These are phyloP conservation scores for Plebejus argus DNA, from an alignment of 2,888 invertebrate genomes.

Conservation along the genomic window DNA sequence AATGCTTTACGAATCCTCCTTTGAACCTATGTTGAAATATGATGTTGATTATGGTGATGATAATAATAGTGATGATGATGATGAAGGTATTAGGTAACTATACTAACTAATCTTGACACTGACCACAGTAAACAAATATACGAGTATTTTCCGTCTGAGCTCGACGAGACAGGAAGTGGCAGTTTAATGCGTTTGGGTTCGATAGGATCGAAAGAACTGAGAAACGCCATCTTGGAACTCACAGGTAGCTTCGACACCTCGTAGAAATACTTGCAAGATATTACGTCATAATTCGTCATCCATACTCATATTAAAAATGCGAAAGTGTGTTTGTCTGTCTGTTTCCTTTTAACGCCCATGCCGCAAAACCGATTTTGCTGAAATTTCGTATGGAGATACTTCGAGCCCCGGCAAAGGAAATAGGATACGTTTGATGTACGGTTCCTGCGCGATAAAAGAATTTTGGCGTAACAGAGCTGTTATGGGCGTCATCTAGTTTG, in stretches of 20 bases:
- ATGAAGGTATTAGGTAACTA: neutral
- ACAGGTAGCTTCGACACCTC: neutral
- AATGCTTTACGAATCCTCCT: no score
- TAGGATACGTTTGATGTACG: no score
- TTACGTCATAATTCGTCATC: neutral
- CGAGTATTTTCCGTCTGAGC: neutral
- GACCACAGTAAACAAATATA: slow-evolving; percentile 6
- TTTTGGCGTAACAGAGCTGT: no score
- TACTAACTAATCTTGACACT: neutral
- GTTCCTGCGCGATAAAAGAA: no score
- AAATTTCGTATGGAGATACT: no score
- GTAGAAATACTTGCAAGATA: neutral
- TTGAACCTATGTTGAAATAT: no score
- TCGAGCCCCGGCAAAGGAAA: no score
- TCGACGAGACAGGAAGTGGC: slow-evolving; percentile 13
- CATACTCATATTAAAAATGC: no score
- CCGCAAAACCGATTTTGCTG: no score
- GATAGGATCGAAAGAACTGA: slow-evolving; percentile 8
- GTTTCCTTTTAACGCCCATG: no score
- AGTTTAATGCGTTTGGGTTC: slow-evolving; percentile 1
- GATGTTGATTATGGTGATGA: neutral
- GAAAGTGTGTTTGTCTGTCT: no score
- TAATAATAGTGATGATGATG: neutral
- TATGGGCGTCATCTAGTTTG: no score
- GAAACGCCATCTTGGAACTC: neutral